These are phyloP conservation scores for Microtus richardsoni DNA, from an alignment of 2,113 vertebrate genomes.

Conservation along the genomic window DNA sequence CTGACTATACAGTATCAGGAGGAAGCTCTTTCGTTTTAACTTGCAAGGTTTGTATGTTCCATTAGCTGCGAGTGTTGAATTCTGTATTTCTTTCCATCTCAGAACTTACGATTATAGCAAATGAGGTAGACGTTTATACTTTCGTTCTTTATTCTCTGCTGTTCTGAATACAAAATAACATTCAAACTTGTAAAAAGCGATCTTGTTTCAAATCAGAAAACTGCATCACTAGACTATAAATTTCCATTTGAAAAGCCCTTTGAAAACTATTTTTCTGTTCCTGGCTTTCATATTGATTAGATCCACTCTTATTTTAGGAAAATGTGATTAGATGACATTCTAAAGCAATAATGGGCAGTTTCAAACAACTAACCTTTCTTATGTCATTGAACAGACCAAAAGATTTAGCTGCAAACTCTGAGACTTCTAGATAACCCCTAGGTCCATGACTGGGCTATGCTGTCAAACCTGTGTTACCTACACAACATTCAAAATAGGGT, in stretches of 20 bases:
- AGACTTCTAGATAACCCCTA: constrained; percentile 33
- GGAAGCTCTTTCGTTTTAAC: constrained; percentile 48
- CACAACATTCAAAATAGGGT: not conserved
- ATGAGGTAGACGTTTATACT: constrained; percentile 39
- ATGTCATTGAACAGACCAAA: constrained; percentile 43
- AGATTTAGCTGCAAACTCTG: constrained; percentile 50
- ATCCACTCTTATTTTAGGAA: constrained; percentile 59
- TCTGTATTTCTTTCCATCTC: constrained; percentile 55
- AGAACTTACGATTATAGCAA: constrained; percentile 45
- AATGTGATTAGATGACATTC: constrained; percentile 54
- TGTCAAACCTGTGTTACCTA: constrained; percentile 7
- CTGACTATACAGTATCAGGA: constrained; percentile 35
- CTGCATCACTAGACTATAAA: constrained; percentile 22
- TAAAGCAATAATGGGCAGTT: constrained; percentile 46
- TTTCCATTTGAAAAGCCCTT: constrained; percentile 56
- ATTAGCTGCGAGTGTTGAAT: constrained; percentile 48
- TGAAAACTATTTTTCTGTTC: constrained; percentile 62
- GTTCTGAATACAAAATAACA: constrained; percentile 48
- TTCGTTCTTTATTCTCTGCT: constrained; percentile 17
- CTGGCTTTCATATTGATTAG: constrained; percentile 60
- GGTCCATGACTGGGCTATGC: not conserved
- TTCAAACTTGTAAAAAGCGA: constrained; percentile 33
- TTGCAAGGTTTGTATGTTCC: constrained; percentile 52
- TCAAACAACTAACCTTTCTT: constrained; percentile 47
- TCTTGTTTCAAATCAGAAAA: constrained; percentile 60